Evolutionary conservation across 2,113 vertebrate genomes (phyloP), one percentile per base, ranked within the genome.

Genomic region (Ciconia maguari): DNA sequence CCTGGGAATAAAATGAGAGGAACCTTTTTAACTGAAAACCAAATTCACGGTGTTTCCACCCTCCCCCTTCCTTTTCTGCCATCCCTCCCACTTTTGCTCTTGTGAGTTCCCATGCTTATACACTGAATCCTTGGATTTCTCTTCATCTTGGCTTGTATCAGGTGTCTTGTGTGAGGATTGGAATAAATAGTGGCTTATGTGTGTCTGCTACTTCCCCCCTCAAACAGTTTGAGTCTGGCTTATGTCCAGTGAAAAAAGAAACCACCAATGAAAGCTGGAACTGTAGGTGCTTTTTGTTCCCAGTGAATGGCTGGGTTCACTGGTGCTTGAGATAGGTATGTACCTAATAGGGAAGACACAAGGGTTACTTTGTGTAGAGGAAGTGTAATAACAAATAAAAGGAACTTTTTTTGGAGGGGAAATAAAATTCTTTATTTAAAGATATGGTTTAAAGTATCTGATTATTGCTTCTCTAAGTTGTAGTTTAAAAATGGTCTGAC

Each of bases 201-300:
- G 78, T 81, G 78, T 69, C 87, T 96, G 58, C 51, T 89, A 27
- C 66, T 96, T 91, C 81, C 87, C 85, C 90, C 90, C 80, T 89
- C 82, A 58, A 90, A 83, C 58, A 96, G 68, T 75, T 72, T 75
- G 51, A 64, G 72, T 86, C 83, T 98, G 97, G 95, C 97, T 96
- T 32, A 62, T 21, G 57, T 95, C 97, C 97, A 98, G 77, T 46
- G 96, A 94, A 97, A 96, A 87, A 69, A 82, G 87, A 97, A 97
- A 94, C 90, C 52, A 49, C 75, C 70, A 88, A 60, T 72, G 95
- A 97, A 95, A 91, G 83, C 52, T 65, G 87, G 82, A 94, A 96
- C 94, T 97, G 91, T 97, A 94, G 95, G 84, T 91, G 16, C 89
- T 94, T 95, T 95, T 98, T 98, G 97, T 98, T 97, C 90, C 71